A percentile compares a stretch with the other conserved stretches of the same genome.
phyloP scores from a whole-genome alignment of 1,140 invertebrate species.

The Sarcophaga peregrina region DNA sequence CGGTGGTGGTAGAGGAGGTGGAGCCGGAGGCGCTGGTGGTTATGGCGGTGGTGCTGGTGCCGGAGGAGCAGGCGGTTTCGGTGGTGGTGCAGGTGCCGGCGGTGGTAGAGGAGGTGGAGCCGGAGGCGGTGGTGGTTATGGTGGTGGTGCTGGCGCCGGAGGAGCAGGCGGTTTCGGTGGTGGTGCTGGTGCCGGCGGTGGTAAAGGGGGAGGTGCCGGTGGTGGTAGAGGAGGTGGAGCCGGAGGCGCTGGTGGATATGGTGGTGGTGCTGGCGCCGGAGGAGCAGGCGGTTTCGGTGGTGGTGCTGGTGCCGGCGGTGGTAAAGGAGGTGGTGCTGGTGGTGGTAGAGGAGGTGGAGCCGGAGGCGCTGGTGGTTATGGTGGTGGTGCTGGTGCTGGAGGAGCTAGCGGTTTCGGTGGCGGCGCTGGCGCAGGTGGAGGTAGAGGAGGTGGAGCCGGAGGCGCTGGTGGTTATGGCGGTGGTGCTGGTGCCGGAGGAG shows the following conservation, averaged over 20 bases:
- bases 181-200: constrained; percentile 58
- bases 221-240: constrained; percentile 65
- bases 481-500: constrained; percentile 50
- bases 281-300: constrained; percentile 58
- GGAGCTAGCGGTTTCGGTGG: constrained; percentile 61
- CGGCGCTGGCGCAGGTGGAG: constrained; percentile 65
- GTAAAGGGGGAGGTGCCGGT: constrained; percentile 64
- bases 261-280: constrained; percentile 66
- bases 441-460: constrained; percentile 64
- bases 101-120: constrained; percentile 26
- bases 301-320: constrained; percentile 65
- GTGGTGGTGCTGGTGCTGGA: constrained; percentile 64
- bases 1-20: constrained; percentile 61
- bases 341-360: constrained; percentile 50
- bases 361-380: constrained; percentile 49
- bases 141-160: constrained; percentile 16
- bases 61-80: constrained; percentile 48
- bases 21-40: constrained; percentile 61
- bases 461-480: constrained; percentile 64
- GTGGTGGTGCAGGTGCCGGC: constrained; percentile 31
- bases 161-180: constrained; percentile 42
- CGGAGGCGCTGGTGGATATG: constrained; percentile 64
- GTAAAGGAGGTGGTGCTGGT: constrained; percentile 53
- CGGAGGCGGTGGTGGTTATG: constrained; percentile 43
- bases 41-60: constrained; percentile 54